phyloP scores from a whole-genome alignment of 2,888 invertebrate genomes.

The Patella ulyssiponensis region DNA sequence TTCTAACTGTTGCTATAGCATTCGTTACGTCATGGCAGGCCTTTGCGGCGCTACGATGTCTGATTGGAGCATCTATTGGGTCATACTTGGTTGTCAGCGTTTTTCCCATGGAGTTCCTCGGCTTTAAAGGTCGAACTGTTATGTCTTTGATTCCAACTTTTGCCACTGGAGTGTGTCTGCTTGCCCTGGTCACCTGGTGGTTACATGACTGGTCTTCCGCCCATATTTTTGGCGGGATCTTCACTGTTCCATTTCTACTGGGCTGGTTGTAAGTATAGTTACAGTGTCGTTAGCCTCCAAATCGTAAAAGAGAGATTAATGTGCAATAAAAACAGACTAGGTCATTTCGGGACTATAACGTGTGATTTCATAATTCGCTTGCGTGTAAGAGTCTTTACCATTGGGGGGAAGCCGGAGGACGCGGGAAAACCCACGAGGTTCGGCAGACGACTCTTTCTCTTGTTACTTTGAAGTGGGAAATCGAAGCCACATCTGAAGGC shows the following conservation, averaged over 20 bases:
- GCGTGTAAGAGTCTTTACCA: no score
- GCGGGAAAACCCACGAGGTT: no score
- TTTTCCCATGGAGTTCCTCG: constrained; percentile 42
- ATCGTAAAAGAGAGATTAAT: no score
- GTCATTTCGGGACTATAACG: no score
- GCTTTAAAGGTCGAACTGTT: constrained; percentile 41
- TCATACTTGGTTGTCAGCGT: constrained; percentile 30
- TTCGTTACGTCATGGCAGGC: constrained; percentile 51
- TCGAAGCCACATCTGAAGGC: no score
- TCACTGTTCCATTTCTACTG: constrained; percentile 32
- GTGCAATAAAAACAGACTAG: no score
- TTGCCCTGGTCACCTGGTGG: constrained; percentile 42
- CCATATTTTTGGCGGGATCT: constrained; percentile 39
- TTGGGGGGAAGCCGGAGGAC: no score
- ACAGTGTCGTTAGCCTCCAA: neutral
- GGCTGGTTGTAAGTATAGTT: constrained; percentile 46
- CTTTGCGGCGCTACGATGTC: constrained; percentile 45
- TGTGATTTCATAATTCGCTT: no score
- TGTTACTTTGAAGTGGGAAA: no score
- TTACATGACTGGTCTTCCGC: constrained; percentile 48
- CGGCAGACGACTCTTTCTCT: no score
- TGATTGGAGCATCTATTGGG: constrained; percentile 40
- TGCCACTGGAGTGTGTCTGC: constrained; percentile 38
- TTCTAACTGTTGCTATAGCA: constrained; percentile 37
- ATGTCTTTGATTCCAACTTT: constrained; percentile 39